phyloP scores from a whole-genome alignment of 1,140 invertebrate species.

The Triops longicaudatus region DNA sequence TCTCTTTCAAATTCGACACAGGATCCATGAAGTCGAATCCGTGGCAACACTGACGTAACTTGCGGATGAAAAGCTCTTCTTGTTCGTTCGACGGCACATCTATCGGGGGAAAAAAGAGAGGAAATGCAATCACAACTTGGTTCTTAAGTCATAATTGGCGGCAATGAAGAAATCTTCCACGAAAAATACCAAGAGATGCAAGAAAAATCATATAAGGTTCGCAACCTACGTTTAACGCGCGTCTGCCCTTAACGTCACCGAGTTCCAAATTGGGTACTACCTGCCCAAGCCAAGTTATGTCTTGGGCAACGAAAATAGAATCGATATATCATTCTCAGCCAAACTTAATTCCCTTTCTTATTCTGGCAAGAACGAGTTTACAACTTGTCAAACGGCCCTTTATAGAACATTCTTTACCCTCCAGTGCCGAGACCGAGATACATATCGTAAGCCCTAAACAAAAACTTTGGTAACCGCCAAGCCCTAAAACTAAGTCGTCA shows the following conservation, averaged over 20 bases:
- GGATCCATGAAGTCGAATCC: constrained; percentile 99
- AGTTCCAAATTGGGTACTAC: neutral
- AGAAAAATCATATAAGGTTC: neutral
- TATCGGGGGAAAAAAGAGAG: constrained; percentile 44
- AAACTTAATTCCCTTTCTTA: neutral
- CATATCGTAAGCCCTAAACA: no score
- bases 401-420: no score
- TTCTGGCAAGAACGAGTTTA: neutral
- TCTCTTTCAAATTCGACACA: constrained; percentile 93
- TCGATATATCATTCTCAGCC: constrained; percentile 8
- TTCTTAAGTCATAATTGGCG: neutral
- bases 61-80: constrained; percentile 94
- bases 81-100: constrained; percentile 89
- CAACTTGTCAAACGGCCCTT: neutral
- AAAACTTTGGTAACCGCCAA: no score
- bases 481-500: no score
- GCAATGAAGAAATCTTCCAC: no score
- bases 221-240: no score
- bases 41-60: constrained; percentile 95
- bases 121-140: neutral
- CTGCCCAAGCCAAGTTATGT: neutral
- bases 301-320: constrained; percentile 1
- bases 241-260: neutral
- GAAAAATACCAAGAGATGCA: neutral
- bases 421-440: no score